Evolutionary conservation across 2,797 vertebrate genomes (phyloP).

Genomic region (Etheostoma perlongum): DNA sequence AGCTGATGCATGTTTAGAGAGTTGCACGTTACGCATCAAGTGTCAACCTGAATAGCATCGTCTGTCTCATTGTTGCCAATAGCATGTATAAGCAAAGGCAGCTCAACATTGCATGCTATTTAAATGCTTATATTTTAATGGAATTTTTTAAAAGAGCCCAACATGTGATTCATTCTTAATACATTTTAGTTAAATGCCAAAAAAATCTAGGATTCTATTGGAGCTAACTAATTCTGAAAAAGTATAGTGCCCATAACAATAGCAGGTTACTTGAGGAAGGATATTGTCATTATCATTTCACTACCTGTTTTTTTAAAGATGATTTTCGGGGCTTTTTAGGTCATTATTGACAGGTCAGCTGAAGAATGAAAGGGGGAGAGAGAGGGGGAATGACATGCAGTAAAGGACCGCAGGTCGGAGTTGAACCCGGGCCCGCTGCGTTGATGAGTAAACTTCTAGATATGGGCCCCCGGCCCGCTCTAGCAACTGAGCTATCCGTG

Average conservation of each 20-base stretch:
- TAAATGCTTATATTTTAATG: not conserved
- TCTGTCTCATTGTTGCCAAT: slow-evolving; percentile 38
- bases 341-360: too few relatives aligned
- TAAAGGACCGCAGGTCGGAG: too few relatives aligned
- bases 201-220: not conserved
- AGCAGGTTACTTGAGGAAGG: not conserved
- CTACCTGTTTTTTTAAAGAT: not conserved
- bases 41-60: slow-evolving; percentile 17
- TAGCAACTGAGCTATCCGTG: too few relatives aligned
- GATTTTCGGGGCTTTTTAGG: too few relatives aligned
- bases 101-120: slow-evolving; percentile 1
- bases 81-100: slow-evolving; percentile 16
- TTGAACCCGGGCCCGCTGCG: too few relatives aligned
- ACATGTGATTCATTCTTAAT: not conserved
- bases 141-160: not conserved
- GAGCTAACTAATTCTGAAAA: not conserved
- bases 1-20: slow-evolving; percentile 23
- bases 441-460: too few relatives aligned
- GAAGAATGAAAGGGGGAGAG: too few relatives aligned
- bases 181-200: not conserved
- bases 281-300: not conserved
- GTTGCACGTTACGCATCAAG: slow-evolving; percentile 15
- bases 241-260: not conserved
- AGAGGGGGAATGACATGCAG: too few relatives aligned
- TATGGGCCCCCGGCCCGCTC: too few relatives aligned